phyloP scores from a whole-genome alignment of 1,140 invertebrate genomes.

The Drosophila jambulina region DNA sequence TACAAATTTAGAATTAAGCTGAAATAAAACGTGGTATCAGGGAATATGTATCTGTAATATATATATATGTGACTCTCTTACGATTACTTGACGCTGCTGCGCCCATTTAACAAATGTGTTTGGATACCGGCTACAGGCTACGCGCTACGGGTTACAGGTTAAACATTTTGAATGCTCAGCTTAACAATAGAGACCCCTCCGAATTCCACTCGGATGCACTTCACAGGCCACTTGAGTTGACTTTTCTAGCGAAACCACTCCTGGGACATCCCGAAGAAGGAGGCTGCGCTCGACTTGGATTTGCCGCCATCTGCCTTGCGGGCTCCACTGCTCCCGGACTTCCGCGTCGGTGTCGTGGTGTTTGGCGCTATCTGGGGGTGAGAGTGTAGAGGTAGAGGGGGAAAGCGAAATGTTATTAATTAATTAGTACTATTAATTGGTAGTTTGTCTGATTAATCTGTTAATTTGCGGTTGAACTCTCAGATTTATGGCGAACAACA shows the following conservation, averaged over 20 bases:
- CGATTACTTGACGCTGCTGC: slow-evolving; percentile 15
- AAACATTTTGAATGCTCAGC: slow-evolving; percentile 52
- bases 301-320: slow-evolving; percentile 70
- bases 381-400: slow-evolving; percentile 12
- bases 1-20: slow-evolving; percentile 50
- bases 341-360: slow-evolving; percentile 61
- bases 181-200: slow-evolving; percentile 14
- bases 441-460: slow-evolving; percentile 79
- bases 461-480: slow-evolving; percentile 66
- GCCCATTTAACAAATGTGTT: slow-evolving; percentile 34
- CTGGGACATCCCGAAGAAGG: slow-evolving; percentile 92
- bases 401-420: slow-evolving; percentile 66
- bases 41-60: slow-evolving; percentile 45
- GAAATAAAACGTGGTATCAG: slow-evolving; percentile 45
- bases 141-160: slow-evolving; percentile 9
- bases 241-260: slow-evolving; percentile 89
- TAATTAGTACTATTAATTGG: slow-evolving; percentile 65
- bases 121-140: not conserved
- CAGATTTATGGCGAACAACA: slow-evolving; percentile 58
- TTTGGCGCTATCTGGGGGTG: slow-evolving; percentile 18
- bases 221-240: slow-evolving; percentile 63
- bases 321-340: slow-evolving; percentile 44
- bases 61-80: slow-evolving; percentile 18
- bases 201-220: slow-evolving; percentile 59
- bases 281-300: slow-evolving; percentile 87